A percentile compares a stretch with the other conserved stretches of the same genome.
These are phyloP conservation scores for Melanotaenia trifasciata DNA, from an alignment of 2,797 vertebrate species.

Conservation along the genomic window DNA sequence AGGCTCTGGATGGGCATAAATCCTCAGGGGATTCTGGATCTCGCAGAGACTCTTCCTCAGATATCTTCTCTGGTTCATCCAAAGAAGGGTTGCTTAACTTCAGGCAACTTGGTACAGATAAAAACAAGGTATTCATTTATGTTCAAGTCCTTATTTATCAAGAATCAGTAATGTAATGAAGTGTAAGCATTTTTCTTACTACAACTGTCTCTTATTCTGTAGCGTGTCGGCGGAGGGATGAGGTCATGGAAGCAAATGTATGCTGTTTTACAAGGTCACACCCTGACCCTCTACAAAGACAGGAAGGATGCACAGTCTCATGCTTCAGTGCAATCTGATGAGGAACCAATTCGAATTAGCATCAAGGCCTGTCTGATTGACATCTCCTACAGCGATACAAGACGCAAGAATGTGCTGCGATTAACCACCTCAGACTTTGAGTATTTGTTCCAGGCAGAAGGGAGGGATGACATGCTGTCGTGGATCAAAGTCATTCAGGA, in stretches of 20 bases:
- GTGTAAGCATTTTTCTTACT: slow-evolving; percentile 6
- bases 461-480: slow-evolving; percentile 93
- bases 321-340: slow-evolving; percentile 83
- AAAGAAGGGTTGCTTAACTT: slow-evolving; percentile 96
- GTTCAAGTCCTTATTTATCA: not conserved
- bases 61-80: slow-evolving; percentile 91
- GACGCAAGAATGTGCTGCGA: slow-evolving; percentile 96
- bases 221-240: slow-evolving; percentile 93
- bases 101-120: slow-evolving; percentile 91
- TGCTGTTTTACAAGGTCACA: slow-evolving; percentile 90
- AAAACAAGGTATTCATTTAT: slow-evolving; percentile 90
- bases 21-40: slow-evolving; percentile 92
- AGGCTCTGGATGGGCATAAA: slow-evolving; percentile 88
- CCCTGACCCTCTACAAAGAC: slow-evolving; percentile 93
- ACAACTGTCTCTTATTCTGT: slow-evolving; percentile 26
- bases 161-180: not conserved
- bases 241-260: slow-evolving; percentile 96
- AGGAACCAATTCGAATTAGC: slow-evolving; percentile 92
- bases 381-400: slow-evolving; percentile 98
- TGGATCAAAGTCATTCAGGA: slow-evolving; percentile 97
- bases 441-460: slow-evolving; percentile 97
- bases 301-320: slow-evolving; percentile 88
- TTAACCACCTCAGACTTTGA: slow-evolving; percentile 95
- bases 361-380: slow-evolving; percentile 96
- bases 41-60: slow-evolving; percentile 91